Base-by-base conservation (phyloP, 1,140 invertebrate genomes). In the Atopsyche davidsoni region DNA sequence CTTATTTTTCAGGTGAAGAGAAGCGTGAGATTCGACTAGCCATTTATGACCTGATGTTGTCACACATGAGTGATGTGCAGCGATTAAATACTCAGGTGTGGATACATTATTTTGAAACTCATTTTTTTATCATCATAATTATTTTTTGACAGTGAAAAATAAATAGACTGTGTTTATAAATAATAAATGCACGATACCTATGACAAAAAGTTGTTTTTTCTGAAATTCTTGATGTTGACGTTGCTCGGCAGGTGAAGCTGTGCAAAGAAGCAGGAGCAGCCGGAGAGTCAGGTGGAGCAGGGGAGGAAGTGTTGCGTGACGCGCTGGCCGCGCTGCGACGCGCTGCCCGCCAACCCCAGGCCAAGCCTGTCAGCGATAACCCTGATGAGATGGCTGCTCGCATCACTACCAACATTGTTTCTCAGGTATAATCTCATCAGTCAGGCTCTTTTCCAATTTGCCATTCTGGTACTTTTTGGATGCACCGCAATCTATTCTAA, bases 21-120 rank as follows among this genome's bases (percentile, higher is more conserved):
- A 58, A 58, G 22, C 28, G 56, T 1, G 3, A 35, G 2, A 19
- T 31, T 14, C 43, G 56, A 1, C 17, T 43, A 7, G 38, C 40
- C 13, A 58, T 58, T 21, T 58, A 58, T 18, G 56, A 54, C 17
- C 21, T 58, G 16, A 58, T 58, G 56, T 24, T 58, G 10, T 51
- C 36, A 17, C 36, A 51, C 25, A 58, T 58, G 51, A 51, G 23
- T 23, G 48, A 58, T 13, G 16, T 51, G 2, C 56, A 58, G 21
- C 16, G 51, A 6, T 32, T 58, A 2, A 58, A 58, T 43, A 54
- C 40, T 11, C 56, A 58, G 44, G 51, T 57, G 17, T 4, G n/a
- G 10, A 25, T 40, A 11, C 2, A 10, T 41, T 41, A 21, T 21
- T 41, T 6, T 38, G 13, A 28, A n/a, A 28, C 24, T 28, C n/a